Percentiles rank a stretch among this genome's conserved stretches.
These are phyloP conservation scores for Hafferia zeledoni DNA, from an alignment of 2,797 vertebrate genomes.

Conservation along the genomic window DNA sequence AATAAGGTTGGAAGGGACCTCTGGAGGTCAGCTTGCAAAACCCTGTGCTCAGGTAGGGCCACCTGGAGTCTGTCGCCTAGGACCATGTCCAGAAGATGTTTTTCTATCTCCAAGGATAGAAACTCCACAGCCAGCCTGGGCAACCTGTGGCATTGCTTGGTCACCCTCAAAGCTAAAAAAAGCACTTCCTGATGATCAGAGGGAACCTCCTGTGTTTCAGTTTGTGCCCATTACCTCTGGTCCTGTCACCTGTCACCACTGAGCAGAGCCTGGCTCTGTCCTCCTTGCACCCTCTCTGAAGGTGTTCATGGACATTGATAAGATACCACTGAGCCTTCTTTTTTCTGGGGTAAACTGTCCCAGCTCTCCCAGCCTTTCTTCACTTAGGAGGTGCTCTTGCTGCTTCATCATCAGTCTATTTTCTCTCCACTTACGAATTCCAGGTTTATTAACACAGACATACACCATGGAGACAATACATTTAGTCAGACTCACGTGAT, in stretches of 20 bases:
- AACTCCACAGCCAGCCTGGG: not conserved
- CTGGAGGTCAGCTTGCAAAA: not conserved
- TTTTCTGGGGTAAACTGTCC: not conserved
- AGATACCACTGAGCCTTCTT: not conserved
- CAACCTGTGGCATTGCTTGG: not conserved
- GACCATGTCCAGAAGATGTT: not conserved
- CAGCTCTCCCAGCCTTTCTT: not conserved
- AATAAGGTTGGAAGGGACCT: not conserved
- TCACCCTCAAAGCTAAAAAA: not conserved
- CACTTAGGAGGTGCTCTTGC: not conserved
- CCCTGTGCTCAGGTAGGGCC: accelerated
- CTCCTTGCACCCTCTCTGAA: not conserved
- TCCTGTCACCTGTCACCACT: accelerated
- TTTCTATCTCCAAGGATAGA: not conserved
- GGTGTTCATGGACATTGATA: not conserved
- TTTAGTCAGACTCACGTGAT: not conserved
- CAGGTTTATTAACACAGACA: not conserved
- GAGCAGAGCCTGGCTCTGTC: not conserved
- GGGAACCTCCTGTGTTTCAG: not conserved
- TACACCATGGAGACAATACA: not conserved
- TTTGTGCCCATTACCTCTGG: not conserved
- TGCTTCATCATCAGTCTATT: not conserved
- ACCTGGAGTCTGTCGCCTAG: not conserved
- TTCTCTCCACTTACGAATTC: not conserved
- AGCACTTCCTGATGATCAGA: not conserved